Evolutionary conservation across 2,888 invertebrate genomes (phyloP).

Genomic region (Acholoe squamosa): DNA sequence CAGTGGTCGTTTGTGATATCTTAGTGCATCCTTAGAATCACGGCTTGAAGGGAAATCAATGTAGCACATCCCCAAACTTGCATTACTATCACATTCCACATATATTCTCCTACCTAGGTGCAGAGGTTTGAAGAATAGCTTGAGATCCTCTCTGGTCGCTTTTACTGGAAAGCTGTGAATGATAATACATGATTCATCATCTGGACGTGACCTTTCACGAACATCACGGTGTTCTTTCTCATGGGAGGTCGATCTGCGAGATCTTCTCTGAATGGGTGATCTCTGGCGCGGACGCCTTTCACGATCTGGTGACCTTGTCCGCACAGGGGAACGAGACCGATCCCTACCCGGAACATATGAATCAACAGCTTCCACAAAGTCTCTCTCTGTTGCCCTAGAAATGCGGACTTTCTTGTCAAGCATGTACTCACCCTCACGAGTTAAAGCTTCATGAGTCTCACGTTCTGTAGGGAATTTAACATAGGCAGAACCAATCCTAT

Average conservation of each 20-base stretch:
- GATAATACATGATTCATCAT: constrained; percentile 65
- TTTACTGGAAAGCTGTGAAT: constrained; percentile 68
- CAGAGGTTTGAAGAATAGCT: constrained; percentile 33
- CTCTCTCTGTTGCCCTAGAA: constrained; percentile 88
- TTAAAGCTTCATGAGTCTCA: constrained; percentile 89
- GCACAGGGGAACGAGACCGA: constrained; percentile 32
- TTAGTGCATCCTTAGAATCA: constrained; percentile 15
- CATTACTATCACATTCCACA: constrained; percentile 66
- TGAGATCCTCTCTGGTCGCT: constrained; percentile 85
- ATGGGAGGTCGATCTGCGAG: constrained; percentile 60
- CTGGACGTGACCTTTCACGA: neutral
- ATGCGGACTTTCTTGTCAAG: constrained; percentile 89
- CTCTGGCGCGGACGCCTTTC: constrained; percentile 16
- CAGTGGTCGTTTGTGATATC: neutral
- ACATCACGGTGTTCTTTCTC: constrained; percentile 15
- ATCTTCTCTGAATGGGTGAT: constrained; percentile 35
- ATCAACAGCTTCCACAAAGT: constrained; percentile 90
- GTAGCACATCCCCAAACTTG: constrained; percentile 64
- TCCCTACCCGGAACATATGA: constrained; percentile 75
- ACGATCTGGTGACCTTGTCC: neutral
- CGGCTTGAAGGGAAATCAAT: constrained; percentile 43
- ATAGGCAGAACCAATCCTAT: constrained; percentile 90
- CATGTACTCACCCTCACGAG: constrained; percentile 86
- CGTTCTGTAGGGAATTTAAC: constrained; percentile 90
- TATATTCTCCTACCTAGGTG: neutral